A percentile compares a stretch with the other conserved stretches of the same genome.
Conservation (phyloP, 2,797 vertebrate species). For the Erpetoichthys calabaricus region DNA sequence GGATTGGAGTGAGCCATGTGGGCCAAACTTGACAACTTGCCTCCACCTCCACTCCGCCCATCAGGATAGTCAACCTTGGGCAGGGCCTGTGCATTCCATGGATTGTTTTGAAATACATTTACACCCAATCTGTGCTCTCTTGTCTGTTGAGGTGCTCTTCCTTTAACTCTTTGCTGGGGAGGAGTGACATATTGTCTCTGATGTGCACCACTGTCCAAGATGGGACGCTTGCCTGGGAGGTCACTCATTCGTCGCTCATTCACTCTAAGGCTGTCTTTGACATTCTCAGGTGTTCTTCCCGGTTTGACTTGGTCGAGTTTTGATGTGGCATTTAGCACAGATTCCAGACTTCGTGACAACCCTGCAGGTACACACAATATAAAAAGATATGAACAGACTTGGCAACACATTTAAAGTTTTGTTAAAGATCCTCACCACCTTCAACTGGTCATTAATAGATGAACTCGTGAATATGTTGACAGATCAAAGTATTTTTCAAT, state of each 20-base stretch:
- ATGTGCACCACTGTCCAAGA: constrained; percentile 36
- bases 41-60: constrained; percentile 10
- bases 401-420: no score
- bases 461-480: no score
- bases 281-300: constrained; percentile 17
- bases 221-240: constrained; percentile 38
- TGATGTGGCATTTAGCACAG: constrained; percentile 28
- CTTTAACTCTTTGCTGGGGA: not conserved
- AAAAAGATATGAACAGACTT: no score
- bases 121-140: constrained; percentile 19
- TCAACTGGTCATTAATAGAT: no score
- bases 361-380: constrained; percentile 26
- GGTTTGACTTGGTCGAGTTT: no score
- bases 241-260: constrained; percentile 16
- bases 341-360: constrained; percentile 50
- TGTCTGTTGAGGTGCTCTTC: not conserved
- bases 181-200: constrained; percentile 16
- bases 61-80: constrained; percentile 11
- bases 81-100: constrained; percentile 20
- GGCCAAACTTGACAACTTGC: constrained; percentile 37
- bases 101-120: no score
- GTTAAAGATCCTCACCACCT: no score
- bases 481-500: no score
- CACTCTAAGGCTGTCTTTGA: constrained; percentile 7
- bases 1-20: constrained; percentile 44